Percentiles rank a stretch among this genome's conserved stretches.
These are phyloP conservation scores for Drosophila watanabei DNA, from an alignment of 1,140 invertebrate species.

Conservation along the genomic window DNA sequence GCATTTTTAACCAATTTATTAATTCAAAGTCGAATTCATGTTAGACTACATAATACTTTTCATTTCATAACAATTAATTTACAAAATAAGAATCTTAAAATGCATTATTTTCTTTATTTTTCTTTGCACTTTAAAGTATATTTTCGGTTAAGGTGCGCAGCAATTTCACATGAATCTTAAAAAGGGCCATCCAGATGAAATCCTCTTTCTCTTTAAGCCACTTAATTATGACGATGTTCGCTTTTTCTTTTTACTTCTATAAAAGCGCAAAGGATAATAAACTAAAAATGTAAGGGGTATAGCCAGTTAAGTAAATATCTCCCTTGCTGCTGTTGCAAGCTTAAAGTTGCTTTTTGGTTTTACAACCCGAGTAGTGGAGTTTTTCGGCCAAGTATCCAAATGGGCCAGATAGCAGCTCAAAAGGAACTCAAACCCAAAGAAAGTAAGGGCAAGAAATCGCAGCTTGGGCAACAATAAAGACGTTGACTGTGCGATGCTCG, in stretches of 20 bases:
- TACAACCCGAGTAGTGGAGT: conserved; percentile 2
- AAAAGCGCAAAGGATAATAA: neutral
- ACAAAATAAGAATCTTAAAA: too few relatives aligned
- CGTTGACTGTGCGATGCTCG: conserved; percentile 70
- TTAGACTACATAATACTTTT: too few relatives aligned
- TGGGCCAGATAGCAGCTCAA: neutral
- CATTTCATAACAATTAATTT: too few relatives aligned
- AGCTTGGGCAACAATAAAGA: conserved; percentile 72
- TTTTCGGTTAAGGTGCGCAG: neutral
- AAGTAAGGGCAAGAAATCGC: conserved; percentile 25
- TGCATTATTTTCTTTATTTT: too few relatives aligned
- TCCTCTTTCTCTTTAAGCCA: neutral
- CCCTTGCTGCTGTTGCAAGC: neutral
- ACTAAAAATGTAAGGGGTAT: neutral
- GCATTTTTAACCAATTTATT: too few relatives aligned
- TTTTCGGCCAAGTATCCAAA: conserved; percentile 7
- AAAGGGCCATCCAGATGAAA: neutral
- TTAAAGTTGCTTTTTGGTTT: conserved; percentile 19
- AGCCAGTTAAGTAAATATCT: neutral
- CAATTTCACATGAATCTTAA: neutral
- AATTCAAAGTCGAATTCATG: too few relatives aligned
- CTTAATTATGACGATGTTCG: neutral
- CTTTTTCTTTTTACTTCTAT: too few relatives aligned
- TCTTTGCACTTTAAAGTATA: neutral
- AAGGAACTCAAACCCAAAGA: neutral